Evolutionary conservation across 2,888 invertebrate species (phyloP), one percentile per base, ranked within the genome.

Genomic region (Tricholauxania praeusta): DNA sequence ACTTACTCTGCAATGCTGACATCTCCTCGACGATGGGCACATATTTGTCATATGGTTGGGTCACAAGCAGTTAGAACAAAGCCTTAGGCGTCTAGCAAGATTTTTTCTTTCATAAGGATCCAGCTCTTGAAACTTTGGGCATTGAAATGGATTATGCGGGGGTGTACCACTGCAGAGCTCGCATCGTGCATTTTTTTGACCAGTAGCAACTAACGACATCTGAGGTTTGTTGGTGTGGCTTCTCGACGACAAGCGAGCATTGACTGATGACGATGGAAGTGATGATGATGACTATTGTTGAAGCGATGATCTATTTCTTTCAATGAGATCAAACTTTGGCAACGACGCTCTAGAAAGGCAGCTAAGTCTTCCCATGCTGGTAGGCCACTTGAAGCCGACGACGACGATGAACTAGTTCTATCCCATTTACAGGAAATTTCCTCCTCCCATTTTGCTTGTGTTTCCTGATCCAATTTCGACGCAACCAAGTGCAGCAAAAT

Each of bases 391-490:
- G 59, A 28, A 12, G 72, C n/a, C 0, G 17, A 39, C 3, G 73
- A 60, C 22, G 57, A 14, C 12, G 55, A 3, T 22, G 62, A 57
- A 22, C 71, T 49, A 19, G 22, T 47, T 10, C 12, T n/a, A 47
- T 62, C 67, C 48, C 63, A 66, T n/a, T 49, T 71, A 32, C 64
- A 62, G 4, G 65, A 71, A 7, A 68, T n/a, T 59, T 74, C 69
- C 12, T 76, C 74, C 59, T 75, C 74, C 74, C 69, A 75, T 69
- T 76, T 76, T 32, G 48, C 14, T 62, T 72, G 69, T 3, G 71
- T 70, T 4, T 75, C 52, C 10, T 60, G 19, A 66, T 76, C 76
- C 4, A 76, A 63, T 52, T 72, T n/a, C n/a, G n/a, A n/a, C 0
- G 53, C 51, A 32, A 76, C 59, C 39, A 76, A 53, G 48, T 74